Evolutionary conservation across 2,113 vertebrate species (phyloP).

Genomic region (Nesoenas mayeri): DNA sequence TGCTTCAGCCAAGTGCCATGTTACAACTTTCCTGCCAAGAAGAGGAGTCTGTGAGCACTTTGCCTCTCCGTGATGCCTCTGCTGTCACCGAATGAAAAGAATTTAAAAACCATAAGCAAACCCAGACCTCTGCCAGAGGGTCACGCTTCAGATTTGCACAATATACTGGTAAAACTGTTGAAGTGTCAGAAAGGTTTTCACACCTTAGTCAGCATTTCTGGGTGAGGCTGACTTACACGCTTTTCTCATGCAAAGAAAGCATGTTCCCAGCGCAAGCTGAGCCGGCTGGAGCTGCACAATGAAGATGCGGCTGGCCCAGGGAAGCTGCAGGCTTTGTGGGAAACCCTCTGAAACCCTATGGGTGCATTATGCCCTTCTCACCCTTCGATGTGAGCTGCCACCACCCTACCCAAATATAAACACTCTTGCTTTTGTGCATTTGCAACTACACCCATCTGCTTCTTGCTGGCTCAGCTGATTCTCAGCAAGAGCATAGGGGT

Average conservation of each 20-base stretch:
- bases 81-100: neutral
- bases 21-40: neutral
- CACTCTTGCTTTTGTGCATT: neutral
- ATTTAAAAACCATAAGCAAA: neutral
- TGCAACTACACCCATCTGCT: neutral
- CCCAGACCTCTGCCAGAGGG: neutral
- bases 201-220: neutral
- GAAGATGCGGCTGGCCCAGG: neutral
- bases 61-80: accelerated
- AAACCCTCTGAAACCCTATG: neutral
- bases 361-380: neutral
- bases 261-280: neutral
- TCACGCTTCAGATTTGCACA: neutral
- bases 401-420: neutral
- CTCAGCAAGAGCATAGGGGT: accelerated
- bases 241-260: neutral
- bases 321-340: neutral
- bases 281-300: accelerated
- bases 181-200: neutral
- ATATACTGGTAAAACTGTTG: neutral
- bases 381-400: neutral
- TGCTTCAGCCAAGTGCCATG: neutral
- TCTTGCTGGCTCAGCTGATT: neutral
- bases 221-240: accelerated
- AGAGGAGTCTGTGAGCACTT: neutral